A percentile compares a stretch with the other conserved stretches of the same genome.
These are phyloP conservation scores for Rallus limicola DNA, from an alignment of 2,113 vertebrate genomes.

Conservation along the genomic window DNA sequence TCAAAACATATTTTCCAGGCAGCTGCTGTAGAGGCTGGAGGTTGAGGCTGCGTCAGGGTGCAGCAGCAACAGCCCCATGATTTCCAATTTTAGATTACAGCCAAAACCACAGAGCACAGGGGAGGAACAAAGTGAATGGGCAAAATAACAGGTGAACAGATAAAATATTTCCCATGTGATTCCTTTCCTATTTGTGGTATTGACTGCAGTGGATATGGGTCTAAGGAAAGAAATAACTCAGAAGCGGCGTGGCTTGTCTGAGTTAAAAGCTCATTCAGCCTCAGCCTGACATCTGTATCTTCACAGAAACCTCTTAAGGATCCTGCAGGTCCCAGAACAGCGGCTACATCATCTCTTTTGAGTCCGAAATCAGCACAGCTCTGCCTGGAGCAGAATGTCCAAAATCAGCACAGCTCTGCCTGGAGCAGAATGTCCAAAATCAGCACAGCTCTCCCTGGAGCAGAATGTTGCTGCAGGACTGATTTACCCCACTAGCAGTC, in stretches of 20 bases:
- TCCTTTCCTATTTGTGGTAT: not conserved
- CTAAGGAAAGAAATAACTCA: not conserved
- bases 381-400: not conserved
- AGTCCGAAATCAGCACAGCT: not conserved
- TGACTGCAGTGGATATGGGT: not conserved
- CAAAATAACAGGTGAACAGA: not conserved
- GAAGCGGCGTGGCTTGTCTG: not conserved
- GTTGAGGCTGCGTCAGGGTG: not conserved
- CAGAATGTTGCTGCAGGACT: not conserved
- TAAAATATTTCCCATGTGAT: not conserved
- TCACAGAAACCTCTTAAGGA: not conserved
- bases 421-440: no score
- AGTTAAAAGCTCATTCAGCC: not conserved
- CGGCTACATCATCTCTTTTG: accelerated
- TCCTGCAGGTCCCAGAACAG: not conserved
- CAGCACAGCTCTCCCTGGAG: not conserved
- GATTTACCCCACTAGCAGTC: not conserved
- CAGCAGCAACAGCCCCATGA: not conserved
- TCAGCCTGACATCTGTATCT: not conserved
- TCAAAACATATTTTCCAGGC: not conserved
- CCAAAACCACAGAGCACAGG: not conserved
- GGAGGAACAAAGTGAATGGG: not conserved
- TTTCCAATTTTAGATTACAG: not conserved
- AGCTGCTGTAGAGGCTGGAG: not conserved
- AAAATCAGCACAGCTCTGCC: no score